Evolutionary conservation across 1,140 invertebrate genomes (phyloP).

Genomic region (Stenopsyche tienmushanensis): DNA sequence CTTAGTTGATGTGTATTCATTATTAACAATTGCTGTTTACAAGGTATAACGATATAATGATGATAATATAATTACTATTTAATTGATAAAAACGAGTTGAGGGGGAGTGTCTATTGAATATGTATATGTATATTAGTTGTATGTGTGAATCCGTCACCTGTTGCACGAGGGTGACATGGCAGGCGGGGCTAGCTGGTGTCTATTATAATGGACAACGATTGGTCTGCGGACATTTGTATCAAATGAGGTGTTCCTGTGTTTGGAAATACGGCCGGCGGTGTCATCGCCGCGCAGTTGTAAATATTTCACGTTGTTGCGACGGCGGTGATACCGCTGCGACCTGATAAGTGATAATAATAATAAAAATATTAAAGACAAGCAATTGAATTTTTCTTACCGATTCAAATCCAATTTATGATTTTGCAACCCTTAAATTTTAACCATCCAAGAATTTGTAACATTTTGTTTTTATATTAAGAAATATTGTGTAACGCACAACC

Average conservation of each 20-base stretch:
- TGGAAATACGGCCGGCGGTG: slow-evolving; percentile 11
- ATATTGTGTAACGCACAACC: too few species aligned
- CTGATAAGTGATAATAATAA: slow-evolving; percentile 32
- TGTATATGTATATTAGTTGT: slow-evolving; percentile 14
- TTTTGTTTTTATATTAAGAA: too few species aligned
- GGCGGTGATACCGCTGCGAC: slow-evolving; percentile 2
- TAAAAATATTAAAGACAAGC: slow-evolving; percentile 16
- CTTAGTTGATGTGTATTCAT: slow-evolving; percentile 39
- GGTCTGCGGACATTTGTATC: slow-evolving; percentile 15
- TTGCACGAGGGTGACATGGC: slow-evolving; percentile 15
- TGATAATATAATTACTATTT: slow-evolving; percentile 31
- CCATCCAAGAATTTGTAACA: too few species aligned
- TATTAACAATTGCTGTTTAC: slow-evolving; percentile 39
- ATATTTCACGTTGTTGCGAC: slow-evolving; percentile 28
- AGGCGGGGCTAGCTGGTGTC: background rate
- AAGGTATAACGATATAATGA: slow-evolving; percentile 36
- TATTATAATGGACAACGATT: background rate
- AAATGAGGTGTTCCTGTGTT: slow-evolving; percentile 8
- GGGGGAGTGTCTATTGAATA: slow-evolving; percentile 26
- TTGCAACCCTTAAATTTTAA: too few species aligned
- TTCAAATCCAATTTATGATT: too few species aligned
- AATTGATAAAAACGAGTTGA: slow-evolving; percentile 13
- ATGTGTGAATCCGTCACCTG: slow-evolving; percentile 13
- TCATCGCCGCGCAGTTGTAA: slow-evolving; percentile 12
- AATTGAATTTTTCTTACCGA: too few species aligned